Base-by-base conservation (phyloP, 2,888 invertebrate species). In the Hemistola chrysoprasaria region DNA sequence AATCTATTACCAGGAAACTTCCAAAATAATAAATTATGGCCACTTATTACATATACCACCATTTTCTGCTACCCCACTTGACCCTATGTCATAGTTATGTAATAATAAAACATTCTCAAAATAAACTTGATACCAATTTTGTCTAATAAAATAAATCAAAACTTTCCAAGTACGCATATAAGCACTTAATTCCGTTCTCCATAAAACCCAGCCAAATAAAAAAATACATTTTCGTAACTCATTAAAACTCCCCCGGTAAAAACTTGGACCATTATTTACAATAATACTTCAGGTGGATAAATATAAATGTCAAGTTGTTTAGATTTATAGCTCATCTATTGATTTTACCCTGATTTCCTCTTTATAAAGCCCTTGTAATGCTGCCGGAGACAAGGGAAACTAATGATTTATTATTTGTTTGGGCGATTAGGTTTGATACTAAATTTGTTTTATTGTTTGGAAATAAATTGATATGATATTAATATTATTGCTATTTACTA, bases 311-410 rank as follows among this genome's bases (percentile, higher is more conserved):
- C 47, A 50, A 53, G 56, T 48, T 49, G 63, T 60, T 56, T 45
- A 65, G 78, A 78, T 79, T 76, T 78, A 78, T 78, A 74, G 78
- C 43, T 8, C 73, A 77, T 72, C 73, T 75, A 80, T 78, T 67
- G 74, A 78, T 76, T 74, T 65, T 53, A 47, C 49, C 42, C 43
- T 53, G 59, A 43, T 62, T 64, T 59, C 50, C 59, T 68, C 59
- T 61, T 68, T 56, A 62, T 71, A 67, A 72, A 65, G 47, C 40
- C 6, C 11, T 26, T n/a, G 31, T 23, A 8, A 6, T 3, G 26
- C n/a, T 41, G 31, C 4, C n/a, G 31, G 41, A 25, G 25, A 11
- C 22, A 25, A n/a, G 1, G 11, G 11, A 4, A 16, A 16, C 2
- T 16, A 4, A 16, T 16, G 16, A 16, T 16, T 16, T 16, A 16